phyloP scores from a whole-genome alignment of 1,140 invertebrate species.

The Homalodisca vitripennis region DNA sequence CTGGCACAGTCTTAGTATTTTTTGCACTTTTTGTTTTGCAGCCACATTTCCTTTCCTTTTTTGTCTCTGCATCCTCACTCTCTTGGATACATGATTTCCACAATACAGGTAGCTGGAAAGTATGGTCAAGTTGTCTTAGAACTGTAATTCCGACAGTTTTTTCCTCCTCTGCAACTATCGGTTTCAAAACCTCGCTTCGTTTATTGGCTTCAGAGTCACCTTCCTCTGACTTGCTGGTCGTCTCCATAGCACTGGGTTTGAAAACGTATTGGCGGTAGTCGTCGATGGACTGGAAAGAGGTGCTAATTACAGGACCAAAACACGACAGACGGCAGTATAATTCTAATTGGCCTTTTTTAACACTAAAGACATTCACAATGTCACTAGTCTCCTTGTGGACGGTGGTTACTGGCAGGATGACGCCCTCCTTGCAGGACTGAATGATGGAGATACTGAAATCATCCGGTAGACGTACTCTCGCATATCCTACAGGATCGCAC shows the following conservation, averaged over 20 bases:
- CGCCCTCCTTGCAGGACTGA: constrained; percentile 11
- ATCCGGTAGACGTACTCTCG: not conserved
- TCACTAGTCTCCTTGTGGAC: not conserved
- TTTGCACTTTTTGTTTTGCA: not conserved
- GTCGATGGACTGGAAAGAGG: not conserved
- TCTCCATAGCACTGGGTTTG: not conserved
- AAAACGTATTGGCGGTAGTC: not conserved
- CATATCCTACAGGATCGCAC: constrained; percentile 2
- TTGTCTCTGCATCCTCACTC: not conserved
- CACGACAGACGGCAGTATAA: not conserved
- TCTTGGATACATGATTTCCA: not conserved
- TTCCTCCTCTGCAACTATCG: not conserved
- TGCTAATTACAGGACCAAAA: constrained; percentile 9
- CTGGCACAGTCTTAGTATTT: not conserved
- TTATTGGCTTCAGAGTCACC: not conserved
- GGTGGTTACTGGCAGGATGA: not conserved
- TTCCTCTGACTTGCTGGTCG: not conserved
- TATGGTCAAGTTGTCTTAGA: not conserved
- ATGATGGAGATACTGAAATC: constrained; percentile 7
- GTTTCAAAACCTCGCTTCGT: too few species aligned
- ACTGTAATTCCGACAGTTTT: not conserved
- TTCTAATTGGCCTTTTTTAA: not conserved
- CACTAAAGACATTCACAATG: not conserved
- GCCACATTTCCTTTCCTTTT: not conserved
- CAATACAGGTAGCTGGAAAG: not conserved